Conservation (phyloP, 2,888 invertebrate genomes). For the Chloroclysta siterata region DNA sequence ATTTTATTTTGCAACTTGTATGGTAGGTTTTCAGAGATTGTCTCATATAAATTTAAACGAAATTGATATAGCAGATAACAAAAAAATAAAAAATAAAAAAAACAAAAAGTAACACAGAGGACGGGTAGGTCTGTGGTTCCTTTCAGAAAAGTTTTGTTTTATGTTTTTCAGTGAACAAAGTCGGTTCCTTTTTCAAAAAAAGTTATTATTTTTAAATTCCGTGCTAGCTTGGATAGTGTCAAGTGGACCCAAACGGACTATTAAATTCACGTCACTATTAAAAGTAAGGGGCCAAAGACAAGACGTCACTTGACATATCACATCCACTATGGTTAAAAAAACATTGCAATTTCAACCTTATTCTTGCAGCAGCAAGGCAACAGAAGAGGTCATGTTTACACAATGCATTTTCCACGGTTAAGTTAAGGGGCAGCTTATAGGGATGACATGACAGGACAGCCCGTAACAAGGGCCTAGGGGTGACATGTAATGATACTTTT, state of each 20-base stretch:
- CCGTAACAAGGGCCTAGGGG: slow-evolving; percentile 33
- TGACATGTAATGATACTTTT: slow-evolving; percentile 3
- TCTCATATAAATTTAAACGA: too few relatives aligned
- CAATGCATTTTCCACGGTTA: slow-evolving; percentile 23
- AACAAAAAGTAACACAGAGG: too few relatives aligned
- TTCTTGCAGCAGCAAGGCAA: not conserved
- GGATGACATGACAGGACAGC: slow-evolving; percentile 35
- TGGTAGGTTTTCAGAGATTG: too few relatives aligned
- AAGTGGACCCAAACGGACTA: slow-evolving; percentile 3
- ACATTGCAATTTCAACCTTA: slow-evolving; percentile 12
- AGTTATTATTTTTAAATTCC: too few relatives aligned
- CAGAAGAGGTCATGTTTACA: slow-evolving; percentile 1
- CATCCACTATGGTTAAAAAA: not conserved
- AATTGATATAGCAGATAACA: too few relatives aligned
- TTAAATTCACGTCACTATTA: slow-evolving; percentile 15
- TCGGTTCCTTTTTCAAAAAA: too few relatives aligned
- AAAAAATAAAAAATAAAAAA: too few relatives aligned
- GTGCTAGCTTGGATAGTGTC: not conserved
- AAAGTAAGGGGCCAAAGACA: slow-evolving; percentile 17
- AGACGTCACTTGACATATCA: slow-evolving; percentile 29
- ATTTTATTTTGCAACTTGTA: too few relatives aligned
- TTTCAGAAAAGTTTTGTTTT: too few relatives aligned
- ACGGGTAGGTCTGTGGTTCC: too few relatives aligned
- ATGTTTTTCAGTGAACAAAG: too few relatives aligned
- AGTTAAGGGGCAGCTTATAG: slow-evolving; percentile 33